phyloP scores from a whole-genome alignment of 2,888 invertebrate species.

The Bhutanitis thaidina region DNA sequence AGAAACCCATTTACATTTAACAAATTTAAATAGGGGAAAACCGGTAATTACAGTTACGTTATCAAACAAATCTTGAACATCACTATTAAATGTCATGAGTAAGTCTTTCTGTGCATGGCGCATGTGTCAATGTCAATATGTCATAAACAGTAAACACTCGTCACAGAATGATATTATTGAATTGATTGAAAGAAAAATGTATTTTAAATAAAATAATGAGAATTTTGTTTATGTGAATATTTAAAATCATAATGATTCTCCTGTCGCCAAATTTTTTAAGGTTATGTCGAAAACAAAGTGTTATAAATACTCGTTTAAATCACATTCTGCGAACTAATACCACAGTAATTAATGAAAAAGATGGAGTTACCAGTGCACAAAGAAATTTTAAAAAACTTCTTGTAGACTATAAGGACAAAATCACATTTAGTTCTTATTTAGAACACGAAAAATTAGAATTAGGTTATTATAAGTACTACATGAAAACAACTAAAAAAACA shows the following conservation, averaged over 20 bases:
- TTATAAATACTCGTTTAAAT: conserved; percentile 40
- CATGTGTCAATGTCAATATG: neutral
- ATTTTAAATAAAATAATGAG: conserved; percentile 5
- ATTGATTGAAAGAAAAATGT: no score
- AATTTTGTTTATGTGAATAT: conserved; percentile 9
- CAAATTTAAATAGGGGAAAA: conserved; percentile 5
- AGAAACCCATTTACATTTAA: conserved; percentile 10
- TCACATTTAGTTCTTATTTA: conserved; percentile 62
- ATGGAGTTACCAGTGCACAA: conserved; percentile 26
- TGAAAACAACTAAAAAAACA: conserved; percentile 49
- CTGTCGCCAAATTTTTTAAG: conserved; percentile 54
- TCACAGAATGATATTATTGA: neutral
- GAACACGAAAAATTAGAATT: conserved; percentile 59
- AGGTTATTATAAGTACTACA: conserved; percentile 54
- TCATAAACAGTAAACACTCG: no score
- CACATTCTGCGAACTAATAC: conserved; percentile 34
- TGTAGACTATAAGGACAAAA: conserved; percentile 56
- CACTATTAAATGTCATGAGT: conserved; percentile 7
- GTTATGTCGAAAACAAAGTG: conserved; percentile 55
- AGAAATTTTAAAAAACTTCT: conserved; percentile 47
- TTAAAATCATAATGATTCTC: conserved; percentile 42
- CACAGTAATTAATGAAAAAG: conserved; percentile 25
- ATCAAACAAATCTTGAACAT: neutral
- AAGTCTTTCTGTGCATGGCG: neutral
- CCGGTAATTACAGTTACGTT: conserved; percentile 3